phyloP scores from a whole-genome alignment of 2,113 vertebrate genomes.

The Nibea albiflora region DNA sequence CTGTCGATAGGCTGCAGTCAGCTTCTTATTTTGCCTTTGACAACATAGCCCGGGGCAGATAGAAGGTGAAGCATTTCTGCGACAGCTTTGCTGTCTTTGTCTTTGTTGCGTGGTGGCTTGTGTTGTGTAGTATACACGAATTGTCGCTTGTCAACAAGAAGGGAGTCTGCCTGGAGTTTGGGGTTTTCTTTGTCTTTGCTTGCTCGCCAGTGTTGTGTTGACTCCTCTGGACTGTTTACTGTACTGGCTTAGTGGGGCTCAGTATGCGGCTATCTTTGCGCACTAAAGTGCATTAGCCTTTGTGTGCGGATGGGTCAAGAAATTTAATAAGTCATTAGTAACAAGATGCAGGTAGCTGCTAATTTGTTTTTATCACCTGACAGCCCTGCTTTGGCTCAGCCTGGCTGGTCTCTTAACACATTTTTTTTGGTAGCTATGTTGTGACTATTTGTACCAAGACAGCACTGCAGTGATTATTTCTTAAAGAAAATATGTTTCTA shows the following conservation, averaged over 20 bases:
- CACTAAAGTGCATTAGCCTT: background rate
- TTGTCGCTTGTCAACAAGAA: conserved; percentile 38
- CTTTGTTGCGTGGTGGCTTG: background rate
- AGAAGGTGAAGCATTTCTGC: background rate
- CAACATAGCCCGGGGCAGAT: background rate
- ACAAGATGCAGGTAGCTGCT: background rate
- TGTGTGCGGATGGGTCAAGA: background rate
- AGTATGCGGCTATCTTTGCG: background rate
- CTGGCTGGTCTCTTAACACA: background rate
- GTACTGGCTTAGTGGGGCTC: background rate
- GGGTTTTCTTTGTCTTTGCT: conserved; percentile 72
- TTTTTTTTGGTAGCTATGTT: background rate
- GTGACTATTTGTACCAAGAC: background rate
- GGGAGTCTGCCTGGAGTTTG: conserved; percentile 61
- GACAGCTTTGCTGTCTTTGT: background rate
- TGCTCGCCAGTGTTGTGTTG: conserved; percentile 57
- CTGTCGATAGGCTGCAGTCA: conserved; percentile 39
- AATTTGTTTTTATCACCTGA: conserved; percentile 3
- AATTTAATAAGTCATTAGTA: background rate
- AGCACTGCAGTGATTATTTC: background rate
- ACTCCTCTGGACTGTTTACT: conserved; percentile 12
- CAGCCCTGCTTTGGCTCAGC: conserved; percentile 3
- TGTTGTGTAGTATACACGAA: background rate
- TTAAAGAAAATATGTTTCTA: background rate
- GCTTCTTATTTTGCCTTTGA: background rate